phyloP scores from a whole-genome alignment of 2,113 vertebrate species.

The Otolemur garnettii region DNA sequence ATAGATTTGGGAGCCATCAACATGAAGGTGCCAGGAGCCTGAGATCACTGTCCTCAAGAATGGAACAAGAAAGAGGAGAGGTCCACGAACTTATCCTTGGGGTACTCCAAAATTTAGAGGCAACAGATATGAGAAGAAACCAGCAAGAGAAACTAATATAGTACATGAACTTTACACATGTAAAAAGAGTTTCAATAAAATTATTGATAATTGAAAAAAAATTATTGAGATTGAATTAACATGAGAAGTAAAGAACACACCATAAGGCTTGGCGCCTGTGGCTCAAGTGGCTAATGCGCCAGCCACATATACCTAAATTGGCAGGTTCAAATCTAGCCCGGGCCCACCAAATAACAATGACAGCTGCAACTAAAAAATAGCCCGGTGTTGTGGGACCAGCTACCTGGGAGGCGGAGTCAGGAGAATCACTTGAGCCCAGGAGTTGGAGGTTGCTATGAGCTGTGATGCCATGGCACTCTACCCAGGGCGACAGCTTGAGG shows the following conservation, averaged over 20 bases:
- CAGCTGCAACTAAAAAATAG: too few relatives aligned
- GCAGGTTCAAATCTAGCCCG: too few relatives aligned
- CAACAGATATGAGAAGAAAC: neutral
- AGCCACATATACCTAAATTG: too few relatives aligned
- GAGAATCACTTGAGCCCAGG: too few relatives aligned
- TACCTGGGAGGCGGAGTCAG: too few relatives aligned
- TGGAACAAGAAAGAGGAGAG: neutral
- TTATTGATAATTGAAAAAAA: neutral
- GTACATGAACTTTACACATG: neutral
- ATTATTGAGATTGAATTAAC: neutral
- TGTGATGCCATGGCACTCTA: too few relatives aligned
- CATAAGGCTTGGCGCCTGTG: too few relatives aligned
- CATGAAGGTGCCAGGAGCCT: neutral
- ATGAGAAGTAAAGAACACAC: neutral
- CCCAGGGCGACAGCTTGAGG: too few relatives aligned
- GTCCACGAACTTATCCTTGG: neutral
- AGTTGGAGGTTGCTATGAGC: too few relatives aligned
- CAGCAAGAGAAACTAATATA: neutral
- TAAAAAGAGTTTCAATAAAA: conserved; percentile 12
- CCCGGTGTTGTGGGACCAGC: too few relatives aligned
- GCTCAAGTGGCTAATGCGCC: too few relatives aligned
- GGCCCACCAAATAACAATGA: too few relatives aligned
- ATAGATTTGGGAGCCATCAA: neutral
- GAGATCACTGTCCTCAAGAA: neutral
- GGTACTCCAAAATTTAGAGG: neutral